Base-by-base conservation (phyloP, 2,888 invertebrate species). In the Magallana nippona region DNA sequence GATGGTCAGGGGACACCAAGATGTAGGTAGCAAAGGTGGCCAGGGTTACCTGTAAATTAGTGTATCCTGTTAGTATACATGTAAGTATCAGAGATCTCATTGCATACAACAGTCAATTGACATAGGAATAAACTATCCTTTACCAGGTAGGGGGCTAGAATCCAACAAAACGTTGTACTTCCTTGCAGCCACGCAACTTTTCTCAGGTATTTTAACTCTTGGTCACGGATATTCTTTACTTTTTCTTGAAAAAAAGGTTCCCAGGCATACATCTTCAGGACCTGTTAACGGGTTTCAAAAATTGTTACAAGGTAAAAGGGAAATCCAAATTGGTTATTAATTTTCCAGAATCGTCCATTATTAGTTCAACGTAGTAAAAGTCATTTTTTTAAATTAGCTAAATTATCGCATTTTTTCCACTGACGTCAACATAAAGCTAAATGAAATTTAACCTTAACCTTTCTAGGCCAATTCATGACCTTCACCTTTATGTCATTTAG, bases 141-240 rank as follows among this genome's bases (percentile, higher is more conserved):
- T 82, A 98, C 98, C 96, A 98, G 95, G 95, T 98, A 98, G 2
- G 98, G 98, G 0, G 98, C 97, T 93, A 97, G 97, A 0, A 97
- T 97, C 97, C 98, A 98, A 90, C 98, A 96, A 94, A 98, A 98
- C 71, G 97, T 97, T 32, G 97, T 97, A 58, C 97, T 83, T 5
- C 93, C 93, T 56, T 89, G 87, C 15, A 93, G 87, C 94, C 98
- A 97, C 0, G 98, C 98, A 0, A 97, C 96, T 90, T 97, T 96
- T 94, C 96, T 97, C 86, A 99, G 95, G 11, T 98, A 97, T 1
- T 96, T 95, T 93, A 98, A 96, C 95, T 99, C 98, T 93, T 97
- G 97, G 88, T 96, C 95, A 91, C 99, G 96, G 89, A 98, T 98
- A 91, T 96, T 96, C 90, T 97, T 95, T 88, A 99, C 96, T 95